These are phyloP conservation scores for Epistrophe eligans DNA, from an alignment of 2,888 invertebrate genomes.

Conservation along the genomic window DNA sequence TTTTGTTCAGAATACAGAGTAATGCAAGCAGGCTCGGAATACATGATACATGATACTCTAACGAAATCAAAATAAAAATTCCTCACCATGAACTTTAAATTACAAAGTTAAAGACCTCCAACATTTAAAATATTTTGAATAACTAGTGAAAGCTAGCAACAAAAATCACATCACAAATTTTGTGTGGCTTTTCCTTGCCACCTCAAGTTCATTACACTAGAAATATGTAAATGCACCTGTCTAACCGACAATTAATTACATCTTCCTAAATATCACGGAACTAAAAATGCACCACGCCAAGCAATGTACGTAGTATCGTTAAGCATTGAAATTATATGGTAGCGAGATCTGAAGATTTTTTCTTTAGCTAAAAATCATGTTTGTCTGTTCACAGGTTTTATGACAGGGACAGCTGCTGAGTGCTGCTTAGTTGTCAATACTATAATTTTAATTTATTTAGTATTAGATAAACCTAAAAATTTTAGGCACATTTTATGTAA, in stretches of 20 bases:
- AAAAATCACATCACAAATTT: neutral
- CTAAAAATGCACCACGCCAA: constrained; percentile 16
- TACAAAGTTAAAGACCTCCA: neutral
- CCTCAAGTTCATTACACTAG: neutral
- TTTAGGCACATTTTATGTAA: constrained; percentile 8
- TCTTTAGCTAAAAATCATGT: neutral
- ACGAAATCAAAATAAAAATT: too few species aligned
- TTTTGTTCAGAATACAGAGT: too few species aligned
- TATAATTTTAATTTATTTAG: constrained; percentile 1
- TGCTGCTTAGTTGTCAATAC: neutral
- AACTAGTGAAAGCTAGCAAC: constrained; percentile 3
- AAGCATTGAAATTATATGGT: neutral
- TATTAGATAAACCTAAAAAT: neutral
- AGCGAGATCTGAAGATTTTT: neutral
- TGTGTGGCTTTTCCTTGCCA: neutral
- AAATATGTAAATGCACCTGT: constrained; percentile 37
- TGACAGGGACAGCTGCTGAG: neutral
- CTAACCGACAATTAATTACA: constrained; percentile 50
- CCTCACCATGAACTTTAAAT: too few species aligned
- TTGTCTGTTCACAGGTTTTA: neutral
- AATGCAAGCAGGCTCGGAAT: too few species aligned
- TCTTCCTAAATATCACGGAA: constrained; percentile 22
- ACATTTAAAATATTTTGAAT: neutral
- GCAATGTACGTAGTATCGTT: neutral
- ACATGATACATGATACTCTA: too few species aligned